A percentile compares a stretch with the other conserved stretches of the same genome.
Conservation (phyloP, 1,140 invertebrate genomes). For the Neodiprion pinetum region DNA sequence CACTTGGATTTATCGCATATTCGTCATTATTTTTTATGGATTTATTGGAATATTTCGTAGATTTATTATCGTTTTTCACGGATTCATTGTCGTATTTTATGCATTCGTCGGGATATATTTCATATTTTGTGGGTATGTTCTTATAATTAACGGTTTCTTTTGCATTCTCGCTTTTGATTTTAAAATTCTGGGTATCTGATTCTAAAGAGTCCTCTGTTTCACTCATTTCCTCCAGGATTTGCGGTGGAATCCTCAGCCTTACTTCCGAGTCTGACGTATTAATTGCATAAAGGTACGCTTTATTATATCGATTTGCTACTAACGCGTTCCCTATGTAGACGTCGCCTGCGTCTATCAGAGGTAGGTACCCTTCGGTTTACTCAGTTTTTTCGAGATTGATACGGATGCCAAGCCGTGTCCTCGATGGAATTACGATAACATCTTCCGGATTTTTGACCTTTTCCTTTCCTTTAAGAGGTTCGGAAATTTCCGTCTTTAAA, state of each 20-base stretch:
- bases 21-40: too few relatives aligned
- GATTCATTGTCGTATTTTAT: too few relatives aligned
- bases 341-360: neutral
- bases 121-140: neutral
- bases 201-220: too few relatives aligned
- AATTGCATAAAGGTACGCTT: neutral
- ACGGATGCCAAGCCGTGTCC: slow-evolving; percentile 8
- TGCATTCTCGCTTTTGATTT: neutral
- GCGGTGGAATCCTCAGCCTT: slow-evolving; percentile 9
- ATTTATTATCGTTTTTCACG: neutral
- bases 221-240: neutral
- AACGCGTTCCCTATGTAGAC: slow-evolving; percentile 13
- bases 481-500: neutral
- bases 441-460: slow-evolving; percentile 2
- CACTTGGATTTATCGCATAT: neutral
- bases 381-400: slow-evolving; percentile 10
- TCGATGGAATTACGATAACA: slow-evolving; percentile 14
- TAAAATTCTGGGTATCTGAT: too few relatives aligned
- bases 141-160: neutral
- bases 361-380: slow-evolving; percentile 8
- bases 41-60: neutral
- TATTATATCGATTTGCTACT: neutral
- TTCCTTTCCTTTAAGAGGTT: neutral
- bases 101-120: too few relatives aligned
- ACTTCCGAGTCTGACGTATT: slow-evolving; percentile 16